Conservation (phyloP, 1,140 invertebrate species). For the Aphelenchoides fujianensis region DNA sequence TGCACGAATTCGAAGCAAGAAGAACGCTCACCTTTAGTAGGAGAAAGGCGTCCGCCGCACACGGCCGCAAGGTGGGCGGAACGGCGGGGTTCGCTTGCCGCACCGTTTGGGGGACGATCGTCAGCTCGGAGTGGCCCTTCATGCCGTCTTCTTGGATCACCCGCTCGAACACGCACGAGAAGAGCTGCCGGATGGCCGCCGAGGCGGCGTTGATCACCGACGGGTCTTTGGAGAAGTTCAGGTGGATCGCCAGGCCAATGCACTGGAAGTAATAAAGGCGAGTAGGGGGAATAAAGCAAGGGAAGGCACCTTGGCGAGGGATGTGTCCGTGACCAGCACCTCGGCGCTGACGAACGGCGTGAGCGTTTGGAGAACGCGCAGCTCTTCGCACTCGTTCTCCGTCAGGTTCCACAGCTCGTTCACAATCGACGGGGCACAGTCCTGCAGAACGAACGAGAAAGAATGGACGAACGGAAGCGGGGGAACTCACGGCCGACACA, state of each 20-base stretch:
- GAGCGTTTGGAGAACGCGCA: conserved; percentile 92
- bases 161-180: conserved; percentile 92
- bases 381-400: conserved; percentile 85
- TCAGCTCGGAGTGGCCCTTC: conserved; percentile 73
- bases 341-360: conserved; percentile 89
- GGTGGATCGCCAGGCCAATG: conserved; percentile 86
- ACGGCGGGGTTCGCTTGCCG: conserved; percentile 37
- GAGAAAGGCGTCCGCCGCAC: conserved; percentile 88
- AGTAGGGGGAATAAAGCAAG: no score
- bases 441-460: conserved; percentile 59
- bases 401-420: conserved; percentile 88
- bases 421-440: conserved; percentile 82
- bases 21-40: conserved; percentile 76
- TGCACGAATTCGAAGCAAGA: conserved; percentile 26
- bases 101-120: conserved; percentile 31
- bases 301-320: conserved; percentile 78
- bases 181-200: conserved; percentile 89
- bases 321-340: conserved; percentile 84
- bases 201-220: conserved; percentile 93
- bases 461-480: conserved; percentile 14
- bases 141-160: conserved; percentile 76
- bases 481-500: conserved; percentile 65
- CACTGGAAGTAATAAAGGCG: conserved; percentile 76
- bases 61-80: conserved; percentile 72
- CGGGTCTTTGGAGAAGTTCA: conserved; percentile 87